Base-by-base conservation (phyloP, 2,797 vertebrate species). In the Tiaroga cobitis region DNA sequence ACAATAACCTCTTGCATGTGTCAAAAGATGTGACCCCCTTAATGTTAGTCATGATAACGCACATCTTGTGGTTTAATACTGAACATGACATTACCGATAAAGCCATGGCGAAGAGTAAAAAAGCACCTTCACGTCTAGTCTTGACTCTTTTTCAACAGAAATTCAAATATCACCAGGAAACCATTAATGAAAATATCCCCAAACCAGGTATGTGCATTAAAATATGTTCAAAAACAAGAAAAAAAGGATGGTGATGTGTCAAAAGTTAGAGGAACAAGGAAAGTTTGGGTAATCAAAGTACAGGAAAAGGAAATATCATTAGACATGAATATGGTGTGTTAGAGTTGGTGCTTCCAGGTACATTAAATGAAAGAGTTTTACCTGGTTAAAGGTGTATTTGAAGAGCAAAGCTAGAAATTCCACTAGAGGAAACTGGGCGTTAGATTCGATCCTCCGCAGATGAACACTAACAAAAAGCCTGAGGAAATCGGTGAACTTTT, bases 311-410 rank as follows among this genome's bases (percentile, higher is more conserved):
- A 41, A 59, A 39, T 26, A 26, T n/a, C 21, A 78, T 61, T 26
- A 41, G 41, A 80, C 56, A 43, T 80, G 63, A 67, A 80, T 34
- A 49, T n/a, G 61, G 43, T 19, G 15, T 41, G 56, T 51, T 54
- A 54, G 59, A 32, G 21, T 21, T 10, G 13, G 43, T 24, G 21
- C 61, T 68, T 51, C 29, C 29, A 51, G 63, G 65, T 54, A 69
- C 41, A 67, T 8, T 75, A 19, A 21, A 7, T 34, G 19, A 39
- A 46, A 56, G 51, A 8, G 78, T 43, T 54, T 88, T 96, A 99
- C 98, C 98, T 99, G 98, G 93, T 99, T 98, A 92, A 99, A 99
- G 4, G 98, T 99, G 92, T 98, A 99, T 89, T 99, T 99, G 94
- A 99, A 99, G 89, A 99, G 92, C 89, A 99, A 95, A 3, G 95